These are phyloP conservation scores for Antheraea assamensis DNA, from an alignment of 2,888 invertebrate genomes.

Conservation along the genomic window DNA sequence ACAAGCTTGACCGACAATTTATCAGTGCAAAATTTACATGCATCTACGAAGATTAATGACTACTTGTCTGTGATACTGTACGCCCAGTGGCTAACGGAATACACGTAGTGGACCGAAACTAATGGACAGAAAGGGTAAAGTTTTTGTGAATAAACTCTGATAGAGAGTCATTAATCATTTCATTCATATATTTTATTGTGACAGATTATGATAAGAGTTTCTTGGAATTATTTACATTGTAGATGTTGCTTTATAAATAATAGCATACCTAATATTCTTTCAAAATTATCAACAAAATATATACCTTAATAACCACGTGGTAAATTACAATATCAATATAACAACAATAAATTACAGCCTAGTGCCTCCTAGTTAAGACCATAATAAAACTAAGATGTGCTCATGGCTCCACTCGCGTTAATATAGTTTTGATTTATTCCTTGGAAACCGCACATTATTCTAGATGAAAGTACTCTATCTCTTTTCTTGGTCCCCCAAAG, in stretches of 20 bases:
- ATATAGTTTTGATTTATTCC: too few relatives aligned
- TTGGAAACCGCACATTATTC: too few relatives aligned
- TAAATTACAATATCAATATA: too few relatives aligned
- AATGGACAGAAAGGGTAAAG: slow-evolving; percentile 34
- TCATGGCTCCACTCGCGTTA: too few relatives aligned
- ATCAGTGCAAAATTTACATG: slow-evolving; percentile 70
- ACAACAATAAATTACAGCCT: too few relatives aligned
- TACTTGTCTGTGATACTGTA: slow-evolving; percentile 51
- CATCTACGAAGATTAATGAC: slow-evolving; percentile 68
- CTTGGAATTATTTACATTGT: neutral
- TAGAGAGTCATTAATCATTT: slow-evolving; percentile 37
- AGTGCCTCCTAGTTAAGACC: too few relatives aligned
- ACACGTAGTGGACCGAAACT: slow-evolving; percentile 22
- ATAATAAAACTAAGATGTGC: too few relatives aligned
- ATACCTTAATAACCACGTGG: too few relatives aligned
- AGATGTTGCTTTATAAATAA: neutral
- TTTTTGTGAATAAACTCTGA: slow-evolving; percentile 30
- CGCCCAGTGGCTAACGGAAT: slow-evolving; percentile 32
- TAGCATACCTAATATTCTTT: neutral
- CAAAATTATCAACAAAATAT: neutral
- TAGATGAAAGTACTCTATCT: too few relatives aligned
- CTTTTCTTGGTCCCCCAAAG: too few relatives aligned
- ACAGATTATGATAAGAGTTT: slow-evolving; percentile 17
- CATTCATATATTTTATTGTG: slow-evolving; percentile 33
- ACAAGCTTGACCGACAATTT: slow-evolving; percentile 62